Conservation (phyloP, 2,797 vertebrate genomes). For the Coluber constrictor region DNA sequence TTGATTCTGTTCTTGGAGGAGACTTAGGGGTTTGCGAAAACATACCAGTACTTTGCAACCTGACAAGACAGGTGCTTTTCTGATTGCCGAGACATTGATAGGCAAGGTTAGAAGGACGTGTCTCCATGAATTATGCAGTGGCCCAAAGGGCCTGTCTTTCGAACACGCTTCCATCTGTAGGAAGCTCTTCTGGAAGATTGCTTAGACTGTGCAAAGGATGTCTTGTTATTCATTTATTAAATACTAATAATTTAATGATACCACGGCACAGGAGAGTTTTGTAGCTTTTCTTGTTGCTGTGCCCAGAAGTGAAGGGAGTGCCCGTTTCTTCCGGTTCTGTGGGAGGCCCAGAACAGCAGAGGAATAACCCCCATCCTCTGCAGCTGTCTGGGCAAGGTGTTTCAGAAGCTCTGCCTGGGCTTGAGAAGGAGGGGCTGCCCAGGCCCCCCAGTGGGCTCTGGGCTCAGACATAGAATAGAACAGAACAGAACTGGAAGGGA, state of each 20-base stretch:
- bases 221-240: not conserved
- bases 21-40: not conserved
- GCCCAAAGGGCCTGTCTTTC: not conserved
- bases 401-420: too few relatives aligned
- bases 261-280: not conserved
- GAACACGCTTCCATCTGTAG: not conserved
- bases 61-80: not conserved
- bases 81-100: not conserved
- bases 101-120: not conserved
- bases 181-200: not conserved
- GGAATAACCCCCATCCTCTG: not conserved
- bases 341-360: not conserved
- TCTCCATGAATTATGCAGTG: not conserved
- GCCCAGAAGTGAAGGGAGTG: not conserved
- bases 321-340: not conserved
- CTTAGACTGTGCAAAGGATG: not conserved
- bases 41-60: not conserved
- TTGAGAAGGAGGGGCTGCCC: not conserved
- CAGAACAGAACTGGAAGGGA: too few relatives aligned
- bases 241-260: not conserved
- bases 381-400: too few relatives aligned
- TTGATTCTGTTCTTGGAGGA: not conserved
- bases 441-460: not conserved
- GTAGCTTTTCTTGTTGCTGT: not conserved
- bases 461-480: too few relatives aligned